Conservation (phyloP, 2,113 vertebrate genomes). For the Peromyscus californicus region DNA sequence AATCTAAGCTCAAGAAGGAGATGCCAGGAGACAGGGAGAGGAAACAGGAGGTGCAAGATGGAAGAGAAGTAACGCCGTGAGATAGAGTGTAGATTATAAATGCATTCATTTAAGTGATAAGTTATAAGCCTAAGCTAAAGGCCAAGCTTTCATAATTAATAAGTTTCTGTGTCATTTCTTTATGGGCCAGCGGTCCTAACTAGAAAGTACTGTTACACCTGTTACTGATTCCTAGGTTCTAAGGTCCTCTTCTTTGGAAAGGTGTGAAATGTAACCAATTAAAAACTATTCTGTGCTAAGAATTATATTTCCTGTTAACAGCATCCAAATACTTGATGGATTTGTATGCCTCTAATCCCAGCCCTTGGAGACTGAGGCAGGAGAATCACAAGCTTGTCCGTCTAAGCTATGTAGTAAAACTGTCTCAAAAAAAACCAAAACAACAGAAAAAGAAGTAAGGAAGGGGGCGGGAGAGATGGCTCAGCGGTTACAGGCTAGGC, state of each 20-base stretch:
- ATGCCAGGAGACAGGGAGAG: not conserved
- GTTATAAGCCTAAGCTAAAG: not conserved
- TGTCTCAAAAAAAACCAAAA: too few species aligned
- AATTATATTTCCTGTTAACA: not conserved
- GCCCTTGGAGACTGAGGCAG: too few species aligned
- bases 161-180: not conserved
- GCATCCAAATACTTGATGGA: not conserved
- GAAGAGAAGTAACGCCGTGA: not conserved
- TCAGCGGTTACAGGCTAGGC: too few species aligned
- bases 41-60: not conserved
- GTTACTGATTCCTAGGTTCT: not conserved
- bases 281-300: not conserved
- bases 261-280: not conserved
- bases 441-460: too few species aligned
- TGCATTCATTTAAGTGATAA: not conserved
- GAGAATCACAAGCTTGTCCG: too few species aligned
- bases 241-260: constrained; percentile 30
- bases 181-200: not conserved
- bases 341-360: not conserved
- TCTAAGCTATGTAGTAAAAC: too few species aligned
- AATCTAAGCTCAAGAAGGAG: not conserved
- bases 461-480: too few species aligned
- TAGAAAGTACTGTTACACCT: not conserved
- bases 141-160: not conserved
- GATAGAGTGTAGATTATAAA: not conserved